A percentile compares a stretch with the other conserved stretches of the same genome.
These are phyloP conservation scores for Cavia porcellus DNA, from an alignment of 2,113 vertebrate species.

Conservation along the genomic window DNA sequence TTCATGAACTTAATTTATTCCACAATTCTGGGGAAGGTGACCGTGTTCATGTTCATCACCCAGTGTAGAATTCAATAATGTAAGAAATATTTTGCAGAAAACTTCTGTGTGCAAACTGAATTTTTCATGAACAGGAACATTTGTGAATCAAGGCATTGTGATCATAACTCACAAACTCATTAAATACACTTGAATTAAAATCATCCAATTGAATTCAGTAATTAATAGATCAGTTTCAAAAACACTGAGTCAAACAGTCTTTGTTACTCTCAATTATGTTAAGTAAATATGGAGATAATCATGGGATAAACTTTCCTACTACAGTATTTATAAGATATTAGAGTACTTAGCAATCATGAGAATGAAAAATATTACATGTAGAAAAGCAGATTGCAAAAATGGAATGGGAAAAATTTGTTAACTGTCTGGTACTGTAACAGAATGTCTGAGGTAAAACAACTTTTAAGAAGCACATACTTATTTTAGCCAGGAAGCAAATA, in stretches of 20 bases:
- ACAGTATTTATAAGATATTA: background rate
- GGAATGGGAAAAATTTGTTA: background rate
- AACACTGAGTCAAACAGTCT: background rate
- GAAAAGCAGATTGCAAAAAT: background rate
- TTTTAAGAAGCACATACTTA: background rate
- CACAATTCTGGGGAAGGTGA: background rate
- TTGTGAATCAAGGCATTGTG: background rate
- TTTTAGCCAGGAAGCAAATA: background rate
- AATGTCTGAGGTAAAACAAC: background rate
- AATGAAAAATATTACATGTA: background rate
- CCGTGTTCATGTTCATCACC: background rate
- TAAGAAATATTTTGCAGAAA: background rate
- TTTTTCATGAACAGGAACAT: background rate
- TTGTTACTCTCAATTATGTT: slow-evolving; percentile 40
- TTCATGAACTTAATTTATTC: background rate
- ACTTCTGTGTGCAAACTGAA: background rate
- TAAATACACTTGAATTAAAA: background rate
- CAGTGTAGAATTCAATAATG: background rate
- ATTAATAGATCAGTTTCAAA: background rate
- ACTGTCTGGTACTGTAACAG: background rate
- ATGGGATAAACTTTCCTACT: background rate
- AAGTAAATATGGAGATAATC: background rate
- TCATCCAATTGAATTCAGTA: background rate
- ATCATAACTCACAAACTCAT: background rate
- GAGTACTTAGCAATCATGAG: background rate